These are phyloP conservation scores for Coendou prehensilis DNA, from an alignment of 2,797 vertebrate genomes.

Conservation along the genomic window DNA sequence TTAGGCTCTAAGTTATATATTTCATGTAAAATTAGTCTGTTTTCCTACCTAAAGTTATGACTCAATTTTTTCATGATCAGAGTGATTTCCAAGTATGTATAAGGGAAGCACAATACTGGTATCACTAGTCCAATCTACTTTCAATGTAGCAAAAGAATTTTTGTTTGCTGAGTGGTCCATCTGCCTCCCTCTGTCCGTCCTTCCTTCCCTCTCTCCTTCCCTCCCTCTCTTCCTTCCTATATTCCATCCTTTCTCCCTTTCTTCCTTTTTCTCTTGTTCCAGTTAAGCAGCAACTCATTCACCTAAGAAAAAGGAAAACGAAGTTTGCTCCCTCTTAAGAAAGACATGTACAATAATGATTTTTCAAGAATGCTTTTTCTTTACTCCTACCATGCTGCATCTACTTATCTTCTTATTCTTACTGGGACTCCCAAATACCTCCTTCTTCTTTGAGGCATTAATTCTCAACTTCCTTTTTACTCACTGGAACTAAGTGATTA, in stretches of 20 bases:
- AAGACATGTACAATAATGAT: not conserved
- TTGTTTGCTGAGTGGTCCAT: not conserved
- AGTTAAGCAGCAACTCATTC: not conserved
- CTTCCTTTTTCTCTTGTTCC: not conserved
- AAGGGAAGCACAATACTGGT: not conserved
- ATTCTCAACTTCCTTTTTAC: not conserved
- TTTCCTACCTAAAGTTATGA: not conserved
- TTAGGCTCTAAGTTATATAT: not conserved
- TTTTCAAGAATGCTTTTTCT: not conserved
- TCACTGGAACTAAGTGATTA: not conserved
- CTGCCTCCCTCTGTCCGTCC: not conserved
- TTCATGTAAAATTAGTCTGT: conserved; percentile 28
- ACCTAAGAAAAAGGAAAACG: not conserved
- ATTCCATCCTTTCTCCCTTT: not conserved
- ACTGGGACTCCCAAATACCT: not conserved
- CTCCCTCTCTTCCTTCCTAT: not conserved
- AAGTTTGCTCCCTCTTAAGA: not conserved
- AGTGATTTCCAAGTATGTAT: conserved; percentile 28
- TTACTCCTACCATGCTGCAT: not conserved
- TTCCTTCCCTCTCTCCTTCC: not conserved
- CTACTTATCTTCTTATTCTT: not conserved
- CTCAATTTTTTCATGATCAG: not conserved
- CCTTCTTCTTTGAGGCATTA: not conserved
- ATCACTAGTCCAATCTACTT: not conserved
- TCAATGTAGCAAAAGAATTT: not conserved